Base-by-base conservation (phyloP, 2,888 invertebrate species). In the Pristionchus maxplancki region DNA sequence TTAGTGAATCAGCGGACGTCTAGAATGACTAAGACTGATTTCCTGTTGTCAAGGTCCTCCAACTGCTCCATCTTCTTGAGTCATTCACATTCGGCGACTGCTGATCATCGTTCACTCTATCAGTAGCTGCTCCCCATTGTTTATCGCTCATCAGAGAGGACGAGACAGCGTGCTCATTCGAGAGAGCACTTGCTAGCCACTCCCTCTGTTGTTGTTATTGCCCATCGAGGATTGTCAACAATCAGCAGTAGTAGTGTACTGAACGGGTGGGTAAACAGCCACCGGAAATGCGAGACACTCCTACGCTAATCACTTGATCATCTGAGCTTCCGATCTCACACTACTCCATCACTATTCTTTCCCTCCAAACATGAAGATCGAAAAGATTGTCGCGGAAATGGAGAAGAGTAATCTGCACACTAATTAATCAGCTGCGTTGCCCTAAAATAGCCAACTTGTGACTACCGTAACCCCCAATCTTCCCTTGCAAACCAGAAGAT, bases 151-250 rank as follows among this genome's bases (percentile, higher is more conserved):
- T 64, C 28, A 64, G 28, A 5, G 4, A 31, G 31, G 31, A 28
- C 64, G 28, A 28, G 31, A 64, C 17, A 28, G 31, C 15, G 31
- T 31, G 28, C 31, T 31, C 15, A 31, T 31, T 64, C 58, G 6
- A 58, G 58, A 58, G 58, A 58, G n/a, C 64, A 64, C 64, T n/a
- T 62, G n/a, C 31, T 15, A 64, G 64, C 64, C 64, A 64, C 64
- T 31, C 31, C 64, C 64, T 31, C 44, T 64, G 31, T 64, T n/a
- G 28, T 62, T 31, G 31, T 31, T 11, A 13, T 64, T 31, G 13
- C 64, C 31, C 31, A 15, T n/a, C 28, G 62, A 28, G 11, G 28
- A 62, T 28, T 28, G 28, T 8, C 11, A 64, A 34, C 17, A 31
- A 20, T 28, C 11, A 20, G 15, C 31, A 13, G 28, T 1, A 64